Evolutionary conservation across 2,888 invertebrate species (phyloP).

Genomic region (Heliconius charithonia): DNA sequence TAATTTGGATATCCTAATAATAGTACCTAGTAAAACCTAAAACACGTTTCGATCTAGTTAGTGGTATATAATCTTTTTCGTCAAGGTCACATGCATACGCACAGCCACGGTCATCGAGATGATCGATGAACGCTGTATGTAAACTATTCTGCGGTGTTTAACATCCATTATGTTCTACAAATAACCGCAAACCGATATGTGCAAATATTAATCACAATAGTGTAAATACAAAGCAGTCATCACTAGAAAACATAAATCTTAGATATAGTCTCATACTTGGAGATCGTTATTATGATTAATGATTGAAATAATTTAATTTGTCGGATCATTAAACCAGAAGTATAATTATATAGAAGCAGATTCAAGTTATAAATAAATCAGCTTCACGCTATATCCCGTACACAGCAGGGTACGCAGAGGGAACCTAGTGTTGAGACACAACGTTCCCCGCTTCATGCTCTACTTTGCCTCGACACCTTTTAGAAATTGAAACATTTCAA

Average conservation of each 20-base stretch:
- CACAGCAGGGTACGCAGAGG: too few species aligned
- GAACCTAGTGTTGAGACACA: too few species aligned
- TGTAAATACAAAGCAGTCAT: conserved; percentile 16
- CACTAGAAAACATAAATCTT: conserved; percentile 10
- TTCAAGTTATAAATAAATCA: conserved; percentile 8
- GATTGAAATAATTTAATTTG: conserved; percentile 29
- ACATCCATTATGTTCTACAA: conserved; percentile 1
- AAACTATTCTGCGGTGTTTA: conserved; percentile 10
- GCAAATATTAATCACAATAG: conserved; percentile 23
- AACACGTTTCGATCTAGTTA: background rate
- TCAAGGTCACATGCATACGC: conserved; percentile 35
- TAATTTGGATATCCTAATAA: too few species aligned
- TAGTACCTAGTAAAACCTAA: background rate
- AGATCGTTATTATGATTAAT: conserved; percentile 35
- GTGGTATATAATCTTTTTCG: conserved; percentile 28
- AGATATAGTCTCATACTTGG: background rate
- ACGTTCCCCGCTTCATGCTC: too few species aligned
- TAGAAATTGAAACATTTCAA: too few species aligned
- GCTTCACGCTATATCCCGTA: too few species aligned
- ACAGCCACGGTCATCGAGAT: conserved; percentile 29
- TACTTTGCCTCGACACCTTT: too few species aligned
- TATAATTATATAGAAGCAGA: conserved; percentile 17
- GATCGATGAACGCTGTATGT: conserved; percentile 32
- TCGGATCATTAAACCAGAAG: conserved; percentile 30
- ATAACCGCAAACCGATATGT: background rate